phyloP scores from a whole-genome alignment of 2,113 vertebrate genomes.

The Pachypanchax playfairii region DNA sequence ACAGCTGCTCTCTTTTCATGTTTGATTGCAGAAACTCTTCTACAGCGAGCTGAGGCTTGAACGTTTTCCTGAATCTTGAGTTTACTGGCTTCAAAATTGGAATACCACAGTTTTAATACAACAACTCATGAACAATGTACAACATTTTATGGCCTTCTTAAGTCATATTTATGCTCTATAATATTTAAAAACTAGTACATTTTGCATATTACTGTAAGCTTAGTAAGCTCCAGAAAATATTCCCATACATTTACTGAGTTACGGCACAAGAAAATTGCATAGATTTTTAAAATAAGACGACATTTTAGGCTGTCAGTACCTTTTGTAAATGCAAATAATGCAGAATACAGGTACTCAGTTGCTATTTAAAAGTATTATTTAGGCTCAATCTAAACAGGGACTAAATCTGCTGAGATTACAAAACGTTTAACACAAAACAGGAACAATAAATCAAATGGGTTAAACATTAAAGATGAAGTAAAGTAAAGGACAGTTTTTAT shows the following conservation, averaged over 20 bases:
- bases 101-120: conserved; percentile 33
- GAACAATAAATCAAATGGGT: conserved; percentile 25
- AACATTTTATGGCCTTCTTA: conserved; percentile 56
- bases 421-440: conserved; percentile 23
- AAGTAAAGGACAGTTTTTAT: background rate
- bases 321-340: conserved; percentile 49
- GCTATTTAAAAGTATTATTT: conserved; percentile 44
- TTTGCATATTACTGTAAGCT: conserved; percentile 65
- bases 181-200: conserved; percentile 58
- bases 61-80: conserved; percentile 46
- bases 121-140: conserved; percentile 46
- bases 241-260: conserved; percentile 67
- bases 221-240: conserved; percentile 64
- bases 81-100: conserved; percentile 46
- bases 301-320: conserved; percentile 60
- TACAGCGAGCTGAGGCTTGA: conserved; percentile 42
- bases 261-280: conserved; percentile 75
- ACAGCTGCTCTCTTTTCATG: conserved; percentile 64
- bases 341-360: conserved; percentile 65
- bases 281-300: conserved; percentile 50
- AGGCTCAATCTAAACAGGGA: conserved; percentile 17
- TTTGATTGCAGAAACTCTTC: conserved; percentile 43
- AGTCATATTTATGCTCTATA: conserved; percentile 29
- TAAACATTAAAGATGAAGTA: conserved; percentile 9
- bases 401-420: conserved; percentile 22